phyloP scores from a whole-genome alignment of 2,113 vertebrate species.

The Hydropotes inermis region DNA sequence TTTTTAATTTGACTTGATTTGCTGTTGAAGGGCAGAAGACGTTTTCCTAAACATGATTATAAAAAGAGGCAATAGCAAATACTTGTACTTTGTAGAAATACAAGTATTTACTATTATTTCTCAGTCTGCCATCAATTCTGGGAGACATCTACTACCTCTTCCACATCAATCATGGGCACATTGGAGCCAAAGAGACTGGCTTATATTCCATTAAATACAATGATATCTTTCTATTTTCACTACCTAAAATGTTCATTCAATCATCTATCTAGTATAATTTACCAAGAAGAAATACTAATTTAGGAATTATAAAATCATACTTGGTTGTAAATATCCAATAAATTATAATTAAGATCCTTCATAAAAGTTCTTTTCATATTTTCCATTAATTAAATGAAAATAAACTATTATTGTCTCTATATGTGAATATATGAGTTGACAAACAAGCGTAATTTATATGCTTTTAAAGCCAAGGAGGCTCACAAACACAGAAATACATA shows the following conservation, averaged over 20 bases:
- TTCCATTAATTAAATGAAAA: conserved; percentile 15
- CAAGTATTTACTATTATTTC: neutral
- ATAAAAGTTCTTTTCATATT: neutral
- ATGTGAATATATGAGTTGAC: neutral
- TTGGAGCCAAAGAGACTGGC: neutral
- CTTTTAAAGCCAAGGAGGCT: neutral
- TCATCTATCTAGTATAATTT: neutral
- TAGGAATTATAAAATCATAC: neutral
- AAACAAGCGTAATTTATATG: neutral
- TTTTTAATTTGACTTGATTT: neutral
- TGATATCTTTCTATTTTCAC: neutral
- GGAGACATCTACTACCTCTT: neutral
- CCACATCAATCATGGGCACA: neutral
- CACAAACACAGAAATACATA: conserved; percentile 11
- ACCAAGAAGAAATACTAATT: neutral
- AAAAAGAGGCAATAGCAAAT: neutral
- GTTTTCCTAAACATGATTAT: neutral
- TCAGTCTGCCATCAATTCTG: neutral
- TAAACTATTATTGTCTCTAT: neutral
- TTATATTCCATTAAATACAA: neutral
- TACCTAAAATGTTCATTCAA: neutral
- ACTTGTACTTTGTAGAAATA: neutral
- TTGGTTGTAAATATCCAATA: conserved; percentile 19
- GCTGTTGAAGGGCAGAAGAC: neutral
- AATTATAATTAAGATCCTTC: conserved; percentile 2